These are phyloP conservation scores for Sesia apiformis DNA, from an alignment of 2,888 invertebrate genomes.

Conservation along the genomic window DNA sequence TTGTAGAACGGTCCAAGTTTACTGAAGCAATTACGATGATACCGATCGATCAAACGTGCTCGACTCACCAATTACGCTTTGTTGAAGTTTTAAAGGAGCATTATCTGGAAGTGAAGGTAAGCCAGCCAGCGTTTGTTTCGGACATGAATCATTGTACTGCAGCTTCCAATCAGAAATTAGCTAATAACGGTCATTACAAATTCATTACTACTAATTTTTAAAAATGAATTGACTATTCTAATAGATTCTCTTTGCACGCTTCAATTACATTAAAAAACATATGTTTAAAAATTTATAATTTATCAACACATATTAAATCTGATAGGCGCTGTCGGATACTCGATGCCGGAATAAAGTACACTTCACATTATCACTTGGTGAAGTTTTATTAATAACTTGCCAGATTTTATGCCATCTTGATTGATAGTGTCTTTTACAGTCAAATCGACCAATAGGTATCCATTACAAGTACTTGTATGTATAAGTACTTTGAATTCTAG, in stretches of 20 bases:
- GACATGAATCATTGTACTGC: constrained; percentile 7
- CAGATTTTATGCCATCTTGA: neutral
- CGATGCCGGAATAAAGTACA: neutral
- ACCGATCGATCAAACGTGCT: constrained; percentile 38
- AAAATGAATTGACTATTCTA: neutral
- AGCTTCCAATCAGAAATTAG: constrained; percentile 4
- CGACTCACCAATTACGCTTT: constrained; percentile 41
- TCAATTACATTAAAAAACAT: neutral
- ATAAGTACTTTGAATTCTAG: too few relatives aligned
- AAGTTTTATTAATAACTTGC: neutral
- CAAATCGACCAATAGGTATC: too few relatives aligned
- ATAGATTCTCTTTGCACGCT: neutral
- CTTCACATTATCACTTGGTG: neutral
- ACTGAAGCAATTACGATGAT: constrained; percentile 51
- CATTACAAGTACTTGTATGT: too few relatives aligned
- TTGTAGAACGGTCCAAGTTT: constrained; percentile 35
- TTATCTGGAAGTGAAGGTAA: constrained; percentile 32
- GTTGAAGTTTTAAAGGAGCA: constrained; percentile 26
- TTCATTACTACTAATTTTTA: neutral
- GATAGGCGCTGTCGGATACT: constrained; percentile 1
- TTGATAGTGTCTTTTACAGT: too few relatives aligned
- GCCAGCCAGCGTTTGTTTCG: constrained; percentile 5
- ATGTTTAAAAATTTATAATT: neutral
- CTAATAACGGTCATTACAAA: too few relatives aligned
- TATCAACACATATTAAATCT: neutral